These are phyloP conservation scores for Onychomys torridus DNA, from an alignment of 2,797 vertebrate genomes.

Conservation along the genomic window DNA sequence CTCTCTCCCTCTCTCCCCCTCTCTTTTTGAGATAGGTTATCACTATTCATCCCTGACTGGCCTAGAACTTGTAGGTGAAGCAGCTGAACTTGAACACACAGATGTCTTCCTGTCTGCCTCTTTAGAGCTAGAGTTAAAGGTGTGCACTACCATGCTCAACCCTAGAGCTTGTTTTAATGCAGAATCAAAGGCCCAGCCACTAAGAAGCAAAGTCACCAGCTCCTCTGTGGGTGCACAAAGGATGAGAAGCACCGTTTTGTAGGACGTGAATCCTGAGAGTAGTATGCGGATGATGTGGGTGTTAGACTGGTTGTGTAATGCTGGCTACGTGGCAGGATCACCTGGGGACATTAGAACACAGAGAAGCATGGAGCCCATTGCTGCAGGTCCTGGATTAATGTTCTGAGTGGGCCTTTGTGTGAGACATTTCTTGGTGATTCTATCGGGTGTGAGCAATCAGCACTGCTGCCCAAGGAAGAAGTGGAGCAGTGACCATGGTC, in stretches of 20 bases:
- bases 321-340: background rate
- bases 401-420: background rate
- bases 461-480: background rate
- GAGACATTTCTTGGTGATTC: background rate
- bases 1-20: background rate
- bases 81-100: background rate
- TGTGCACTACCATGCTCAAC: background rate
- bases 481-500: background rate
- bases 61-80: background rate
- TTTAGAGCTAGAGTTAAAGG: background rate
- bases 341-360: background rate
- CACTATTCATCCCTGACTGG: background rate
- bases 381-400: background rate
- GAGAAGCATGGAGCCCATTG: background rate
- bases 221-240: background rate
- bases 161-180: background rate
- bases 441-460: background rate
- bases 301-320: background rate
- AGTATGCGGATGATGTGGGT: background rate
- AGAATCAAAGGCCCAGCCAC: background rate
- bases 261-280: background rate
- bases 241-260: background rate
- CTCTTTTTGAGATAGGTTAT: background rate
- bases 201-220: background rate
- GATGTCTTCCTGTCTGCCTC: background rate